Percentiles rank a stretch among this genome's conserved stretches.
Evolutionary conservation across 2,888 invertebrate species (phyloP).

Genomic region (Synanthedon formicaeformis): DNA sequence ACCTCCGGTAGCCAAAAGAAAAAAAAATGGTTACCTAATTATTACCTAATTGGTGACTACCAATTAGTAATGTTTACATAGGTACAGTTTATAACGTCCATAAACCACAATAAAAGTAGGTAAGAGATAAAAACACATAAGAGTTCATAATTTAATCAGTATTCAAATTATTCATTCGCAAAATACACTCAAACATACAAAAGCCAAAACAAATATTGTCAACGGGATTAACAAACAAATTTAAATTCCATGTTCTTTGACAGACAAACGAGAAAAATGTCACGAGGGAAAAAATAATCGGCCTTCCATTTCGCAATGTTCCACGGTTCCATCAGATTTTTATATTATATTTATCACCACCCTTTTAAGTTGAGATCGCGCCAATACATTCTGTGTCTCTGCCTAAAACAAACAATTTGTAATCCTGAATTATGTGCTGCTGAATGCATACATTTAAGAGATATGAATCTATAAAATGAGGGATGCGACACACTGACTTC

Average conservation of each 20-base stretch:
- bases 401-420: slow-evolving; percentile 71
- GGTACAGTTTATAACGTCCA: too few relatives aligned
- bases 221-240: slow-evolving; percentile 40
- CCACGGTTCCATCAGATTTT: slow-evolving; percentile 53
- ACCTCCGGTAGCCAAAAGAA: too few relatives aligned
- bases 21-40: too few relatives aligned
- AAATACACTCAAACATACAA: slow-evolving; percentile 30
- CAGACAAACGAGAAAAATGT: slow-evolving; percentile 48
- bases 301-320: slow-evolving; percentile 43
- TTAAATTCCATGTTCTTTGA: slow-evolving; percentile 45
- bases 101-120: slow-evolving; percentile 2
- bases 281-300: slow-evolving; percentile 27
- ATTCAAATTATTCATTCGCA: slow-evolving; percentile 51
- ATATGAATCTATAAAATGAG: slow-evolving; percentile 63
- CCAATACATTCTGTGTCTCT: slow-evolving; percentile 64
- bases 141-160: slow-evolving; percentile 35
- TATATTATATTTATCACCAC: slow-evolving; percentile 54
- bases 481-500: slow-evolving; percentile 24
- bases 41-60: too few relatives aligned
- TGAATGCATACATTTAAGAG: slow-evolving; percentile 70
- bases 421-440: slow-evolving; percentile 68
- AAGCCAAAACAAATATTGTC: slow-evolving; percentile 37
- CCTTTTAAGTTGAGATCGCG: slow-evolving; percentile 65
- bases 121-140: slow-evolving; percentile 4
- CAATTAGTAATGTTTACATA: too few relatives aligned